Conservation (phyloP, 1,140 invertebrate species). For the Argopecten irradians region DNA sequence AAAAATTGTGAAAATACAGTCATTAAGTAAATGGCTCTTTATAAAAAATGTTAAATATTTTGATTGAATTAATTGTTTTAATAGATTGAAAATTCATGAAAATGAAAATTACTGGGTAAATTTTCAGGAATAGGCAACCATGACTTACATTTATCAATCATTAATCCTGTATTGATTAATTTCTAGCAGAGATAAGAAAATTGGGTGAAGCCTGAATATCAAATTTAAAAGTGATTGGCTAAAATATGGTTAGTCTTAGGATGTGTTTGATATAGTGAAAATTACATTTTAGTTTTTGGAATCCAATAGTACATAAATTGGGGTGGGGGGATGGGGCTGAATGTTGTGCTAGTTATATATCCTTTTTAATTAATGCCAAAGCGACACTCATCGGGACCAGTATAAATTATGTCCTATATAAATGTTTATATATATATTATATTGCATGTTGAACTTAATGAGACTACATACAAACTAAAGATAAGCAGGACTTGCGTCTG, state of each 20-base stretch:
- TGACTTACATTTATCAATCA: neutral
- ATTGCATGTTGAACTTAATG: constrained; percentile 1
- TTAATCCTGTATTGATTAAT: neutral
- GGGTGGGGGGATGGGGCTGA: neutral
- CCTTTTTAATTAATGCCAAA: neutral
- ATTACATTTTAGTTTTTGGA: too few species aligned
- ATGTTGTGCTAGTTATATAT: neutral
- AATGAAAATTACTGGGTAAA: neutral
- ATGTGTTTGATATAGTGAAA: too few species aligned
- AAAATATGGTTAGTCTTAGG: neutral
- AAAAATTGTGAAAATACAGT: neutral
- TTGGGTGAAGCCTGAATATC: neutral
- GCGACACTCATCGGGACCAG: neutral
- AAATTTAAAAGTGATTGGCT: neutral
- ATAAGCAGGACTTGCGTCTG: constrained; percentile 6
- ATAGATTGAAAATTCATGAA: neutral
- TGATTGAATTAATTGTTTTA: neutral
- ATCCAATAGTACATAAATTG: neutral
- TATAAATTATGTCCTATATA: neutral
- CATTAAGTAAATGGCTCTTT: neutral
- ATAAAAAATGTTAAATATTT: neutral
- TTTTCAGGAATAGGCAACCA: neutral
- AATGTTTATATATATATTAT: neutral
- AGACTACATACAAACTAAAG: neutral
- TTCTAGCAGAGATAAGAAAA: neutral